These are phyloP conservation scores for Eristalis arbustorum DNA, from an alignment of 2,888 invertebrate species.

Conservation along the genomic window DNA sequence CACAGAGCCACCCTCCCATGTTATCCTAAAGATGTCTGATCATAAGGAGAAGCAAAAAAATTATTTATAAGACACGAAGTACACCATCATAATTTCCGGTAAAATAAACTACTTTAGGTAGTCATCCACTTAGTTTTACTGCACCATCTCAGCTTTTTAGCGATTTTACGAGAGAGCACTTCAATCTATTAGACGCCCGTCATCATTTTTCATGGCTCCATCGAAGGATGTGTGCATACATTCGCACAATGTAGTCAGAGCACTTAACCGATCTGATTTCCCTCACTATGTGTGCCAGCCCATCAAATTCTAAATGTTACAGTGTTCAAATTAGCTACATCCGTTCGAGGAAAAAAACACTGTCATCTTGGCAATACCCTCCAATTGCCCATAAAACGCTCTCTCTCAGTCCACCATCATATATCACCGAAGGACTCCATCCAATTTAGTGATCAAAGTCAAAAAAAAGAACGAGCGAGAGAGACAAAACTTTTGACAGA, in stretches of 20 bases:
- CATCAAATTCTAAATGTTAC: background rate
- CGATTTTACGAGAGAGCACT: background rate
- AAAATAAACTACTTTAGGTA: background rate
- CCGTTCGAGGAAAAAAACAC: background rate
- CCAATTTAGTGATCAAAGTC: constrained; percentile 7
- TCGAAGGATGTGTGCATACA: background rate
- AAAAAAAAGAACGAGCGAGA: background rate
- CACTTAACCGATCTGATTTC: background rate
- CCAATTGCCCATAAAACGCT: background rate
- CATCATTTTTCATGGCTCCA: background rate
- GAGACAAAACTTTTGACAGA: background rate
- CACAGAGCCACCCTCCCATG: no score
- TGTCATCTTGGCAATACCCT: background rate
- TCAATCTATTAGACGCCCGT: background rate
- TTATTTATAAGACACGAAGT: background rate
- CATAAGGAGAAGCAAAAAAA: no score
- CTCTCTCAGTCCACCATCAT: background rate
- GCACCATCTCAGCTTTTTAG: background rate
- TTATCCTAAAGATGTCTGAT: background rate
- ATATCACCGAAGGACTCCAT: background rate
- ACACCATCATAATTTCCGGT: background rate
- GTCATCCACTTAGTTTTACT: background rate
- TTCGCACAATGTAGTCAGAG: background rate
- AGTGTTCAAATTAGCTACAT: background rate
- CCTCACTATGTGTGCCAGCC: background rate